Evolutionary conservation across 2,888 invertebrate genomes (phyloP).

Genomic region (Lottia gigantea): DNA sequence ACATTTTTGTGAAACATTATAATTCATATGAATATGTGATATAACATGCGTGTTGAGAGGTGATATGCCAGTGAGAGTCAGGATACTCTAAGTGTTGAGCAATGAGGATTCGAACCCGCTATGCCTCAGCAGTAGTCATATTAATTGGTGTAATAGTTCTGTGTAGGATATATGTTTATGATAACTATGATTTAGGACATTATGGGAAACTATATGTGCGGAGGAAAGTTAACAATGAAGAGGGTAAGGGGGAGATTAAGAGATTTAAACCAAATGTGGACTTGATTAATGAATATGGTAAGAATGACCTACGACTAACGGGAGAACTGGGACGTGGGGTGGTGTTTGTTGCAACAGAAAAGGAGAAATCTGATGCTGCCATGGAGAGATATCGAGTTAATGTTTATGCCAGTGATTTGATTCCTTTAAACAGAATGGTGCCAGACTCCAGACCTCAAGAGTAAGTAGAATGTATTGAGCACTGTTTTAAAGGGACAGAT

Average conservation of each 20-base stretch:
- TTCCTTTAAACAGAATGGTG: constrained; percentile 51
- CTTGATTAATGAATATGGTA: constrained; percentile 16
- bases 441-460: constrained; percentile 55
- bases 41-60: too few relatives aligned
- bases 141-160: not conserved
- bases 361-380: constrained; percentile 21
- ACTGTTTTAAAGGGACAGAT: too few relatives aligned
- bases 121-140: not conserved
- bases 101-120: not conserved
- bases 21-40: too few relatives aligned
- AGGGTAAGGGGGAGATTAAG: too few relatives aligned
- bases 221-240: not conserved
- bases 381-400: constrained; percentile 41
- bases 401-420: constrained; percentile 47
- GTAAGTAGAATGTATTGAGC: constrained; percentile 33
- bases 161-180: not conserved
- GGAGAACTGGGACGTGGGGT: constrained; percentile 31
- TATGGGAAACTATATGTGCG: not conserved
- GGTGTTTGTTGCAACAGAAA: constrained; percentile 23
- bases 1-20: too few relatives aligned
- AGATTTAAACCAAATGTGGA: not conserved
- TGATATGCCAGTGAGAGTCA: too few relatives aligned
- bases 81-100: too few relatives aligned
- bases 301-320: constrained; percentile 21
- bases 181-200: not conserved